Evolutionary conservation across 2,888 invertebrate genomes (phyloP).

Genomic region (Anaspis maculata): DNA sequence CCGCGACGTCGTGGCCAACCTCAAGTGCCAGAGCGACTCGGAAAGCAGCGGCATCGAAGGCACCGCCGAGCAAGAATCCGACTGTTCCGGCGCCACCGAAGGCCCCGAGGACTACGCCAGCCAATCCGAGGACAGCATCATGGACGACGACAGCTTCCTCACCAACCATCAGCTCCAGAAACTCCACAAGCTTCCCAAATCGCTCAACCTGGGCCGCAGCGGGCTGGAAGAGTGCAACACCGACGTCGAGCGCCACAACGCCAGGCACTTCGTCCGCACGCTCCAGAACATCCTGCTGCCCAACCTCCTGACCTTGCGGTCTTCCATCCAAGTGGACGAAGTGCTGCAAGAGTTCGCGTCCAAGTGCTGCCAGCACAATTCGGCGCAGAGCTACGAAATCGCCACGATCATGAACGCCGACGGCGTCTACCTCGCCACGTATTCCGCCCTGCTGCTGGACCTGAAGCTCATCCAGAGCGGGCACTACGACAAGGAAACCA

Average conservation of each 20-base stretch:
- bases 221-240: conserved; percentile 59
- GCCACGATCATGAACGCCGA: conserved; percentile 87
- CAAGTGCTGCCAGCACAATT: conserved; percentile 77
- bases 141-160: conserved; percentile 67
- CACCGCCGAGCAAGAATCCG: conserved; percentile 40
- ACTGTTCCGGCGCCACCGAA: conserved; percentile 54
- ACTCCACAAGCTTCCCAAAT: conserved; percentile 50
- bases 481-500: conserved; percentile 53
- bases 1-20: conserved; percentile 59
- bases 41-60: conserved; percentile 49
- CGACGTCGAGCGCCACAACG: conserved; percentile 80
- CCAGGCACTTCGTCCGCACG: conserved; percentile 72
- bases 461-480: conserved; percentile 68
- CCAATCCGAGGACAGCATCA: conserved; percentile 59
- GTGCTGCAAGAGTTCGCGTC: conserved; percentile 88
- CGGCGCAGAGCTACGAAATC: conserved; percentile 54
- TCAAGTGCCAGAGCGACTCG: conserved; percentile 56
- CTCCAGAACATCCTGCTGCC: conserved; percentile 68
- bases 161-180: conserved; percentile 42
- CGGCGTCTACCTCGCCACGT: conserved; percentile 86
- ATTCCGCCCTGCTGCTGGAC: conserved; percentile 74
- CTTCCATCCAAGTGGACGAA: conserved; percentile 83
- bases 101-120: conserved; percentile 61
- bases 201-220: conserved; percentile 44
- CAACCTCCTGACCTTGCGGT: conserved; percentile 63